Percentiles rank a stretch among this genome's conserved stretches.
These are phyloP conservation scores for Eupristina koningsbergeri DNA, from an alignment of 1,140 invertebrate genomes.

Conservation along the genomic window DNA sequence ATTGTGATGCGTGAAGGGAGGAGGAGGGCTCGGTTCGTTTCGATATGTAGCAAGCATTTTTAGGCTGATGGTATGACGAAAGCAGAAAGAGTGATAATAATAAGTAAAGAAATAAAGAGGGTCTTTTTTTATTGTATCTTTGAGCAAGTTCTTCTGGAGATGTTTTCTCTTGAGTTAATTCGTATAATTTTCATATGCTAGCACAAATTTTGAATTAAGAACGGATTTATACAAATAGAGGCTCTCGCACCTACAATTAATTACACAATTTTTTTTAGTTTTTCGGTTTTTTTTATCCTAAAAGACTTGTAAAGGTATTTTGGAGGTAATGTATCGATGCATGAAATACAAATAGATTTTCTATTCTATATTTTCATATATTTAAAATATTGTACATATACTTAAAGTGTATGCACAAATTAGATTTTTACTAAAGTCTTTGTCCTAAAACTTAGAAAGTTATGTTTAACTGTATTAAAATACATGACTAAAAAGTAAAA, in stretches of 20 bases:
- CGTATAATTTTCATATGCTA: constrained; percentile 29
- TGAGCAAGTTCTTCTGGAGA: not conserved
- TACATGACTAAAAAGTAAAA: too few species aligned
- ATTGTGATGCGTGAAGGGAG: constrained; percentile 13
- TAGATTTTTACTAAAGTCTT: too few species aligned
- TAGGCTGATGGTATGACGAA: constrained; percentile 42
- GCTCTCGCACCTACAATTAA: not conserved
- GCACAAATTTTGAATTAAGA: not conserved
- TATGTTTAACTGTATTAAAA: too few species aligned
- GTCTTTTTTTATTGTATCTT: not conserved
- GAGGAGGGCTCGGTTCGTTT: constrained; percentile 48
- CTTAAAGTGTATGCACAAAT: too few species aligned
- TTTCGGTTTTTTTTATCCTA: not conserved
- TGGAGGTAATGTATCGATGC: not conserved
- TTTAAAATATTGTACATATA: not conserved
- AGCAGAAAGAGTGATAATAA: constrained; percentile 44
- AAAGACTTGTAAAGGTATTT: not conserved
- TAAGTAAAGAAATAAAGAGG: not conserved
- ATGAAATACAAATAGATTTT: not conserved
- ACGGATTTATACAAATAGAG: not conserved
- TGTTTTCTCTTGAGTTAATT: not conserved
- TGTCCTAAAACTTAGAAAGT: too few species aligned
- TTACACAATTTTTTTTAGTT: not conserved
- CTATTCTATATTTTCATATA: not conserved
- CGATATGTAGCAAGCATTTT: constrained; percentile 35